Conservation (phyloP, 1,140 invertebrate genomes). For the Caenorhabditis brenneri region DNA sequence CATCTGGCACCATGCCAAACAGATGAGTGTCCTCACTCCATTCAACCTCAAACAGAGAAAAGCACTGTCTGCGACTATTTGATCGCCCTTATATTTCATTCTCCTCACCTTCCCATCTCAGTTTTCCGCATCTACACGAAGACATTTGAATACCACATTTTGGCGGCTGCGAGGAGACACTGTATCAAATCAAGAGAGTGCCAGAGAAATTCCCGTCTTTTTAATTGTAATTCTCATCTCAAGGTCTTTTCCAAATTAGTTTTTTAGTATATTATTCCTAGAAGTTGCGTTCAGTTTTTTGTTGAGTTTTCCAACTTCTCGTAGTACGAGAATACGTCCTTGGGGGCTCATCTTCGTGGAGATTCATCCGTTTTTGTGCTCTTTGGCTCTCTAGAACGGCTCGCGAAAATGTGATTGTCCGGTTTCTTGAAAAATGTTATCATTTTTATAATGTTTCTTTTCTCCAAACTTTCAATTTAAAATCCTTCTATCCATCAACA, state of each 20-base stretch:
- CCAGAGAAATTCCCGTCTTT: neutral
- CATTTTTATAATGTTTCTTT: too few relatives aligned
- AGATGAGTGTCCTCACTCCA: neutral
- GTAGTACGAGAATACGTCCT: neutral
- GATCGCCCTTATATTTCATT: neutral
- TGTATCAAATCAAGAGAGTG: neutral
- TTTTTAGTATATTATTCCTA: neutral
- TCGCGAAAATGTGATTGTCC: neutral
- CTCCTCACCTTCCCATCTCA: neutral
- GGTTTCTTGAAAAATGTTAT: neutral
- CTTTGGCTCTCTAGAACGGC: neutral
- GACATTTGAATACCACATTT: conserved; percentile 35
- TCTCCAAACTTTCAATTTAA: too few relatives aligned
- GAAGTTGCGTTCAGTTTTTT: neutral
- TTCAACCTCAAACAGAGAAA: neutral
- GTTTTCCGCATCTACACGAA: neutral
- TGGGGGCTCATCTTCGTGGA: neutral
- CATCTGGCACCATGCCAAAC: conserved; percentile 18
- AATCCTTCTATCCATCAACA: too few relatives aligned
- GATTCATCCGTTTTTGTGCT: neutral
- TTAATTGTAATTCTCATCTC: neutral
- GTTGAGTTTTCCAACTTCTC: neutral
- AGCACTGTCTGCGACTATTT: neutral
- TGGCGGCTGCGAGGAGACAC: neutral
- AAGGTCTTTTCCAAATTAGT: neutral